phyloP scores from a whole-genome alignment of 2,797 vertebrate genomes.

The Ctenopoma multispine region DNA sequence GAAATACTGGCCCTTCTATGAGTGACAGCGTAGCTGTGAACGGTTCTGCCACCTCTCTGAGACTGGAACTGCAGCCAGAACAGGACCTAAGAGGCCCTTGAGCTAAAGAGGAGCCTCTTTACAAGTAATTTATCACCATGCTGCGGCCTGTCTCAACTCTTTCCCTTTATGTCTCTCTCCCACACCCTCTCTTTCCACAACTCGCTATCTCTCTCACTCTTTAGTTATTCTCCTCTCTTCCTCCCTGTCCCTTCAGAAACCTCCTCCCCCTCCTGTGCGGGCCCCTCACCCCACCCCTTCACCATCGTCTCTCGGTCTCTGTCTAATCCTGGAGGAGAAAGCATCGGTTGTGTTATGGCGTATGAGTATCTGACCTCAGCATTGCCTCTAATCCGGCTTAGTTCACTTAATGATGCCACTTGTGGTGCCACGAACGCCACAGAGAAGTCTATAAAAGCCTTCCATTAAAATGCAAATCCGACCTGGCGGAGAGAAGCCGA shows the following conservation, averaged over 20 bases:
- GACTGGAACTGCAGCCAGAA: constrained; percentile 43
- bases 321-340: constrained; percentile 93
- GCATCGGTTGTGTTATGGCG: constrained; percentile 88
- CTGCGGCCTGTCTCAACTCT: constrained; percentile 63
- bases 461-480: constrained; percentile 99
- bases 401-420: constrained; percentile 99
- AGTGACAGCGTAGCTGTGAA: constrained; percentile 13
- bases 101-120: constrained; percentile 77
- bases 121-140: constrained; percentile 78
- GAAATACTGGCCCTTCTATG: not conserved
- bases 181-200: constrained; percentile 53
- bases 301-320: constrained; percentile 80
- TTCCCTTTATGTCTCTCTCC: constrained; percentile 55
- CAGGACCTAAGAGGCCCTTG: constrained; percentile 61
- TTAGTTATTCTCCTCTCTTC: constrained; percentile 20
- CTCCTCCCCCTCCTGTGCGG: constrained; percentile 67
- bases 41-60: constrained; percentile 14
- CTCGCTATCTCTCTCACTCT: constrained; percentile 19
- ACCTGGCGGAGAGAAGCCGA: constrained; percentile 89
- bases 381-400: constrained; percentile 99
- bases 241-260: constrained; percentile 22
- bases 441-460: constrained; percentile 99
- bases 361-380: constrained; percentile 93
- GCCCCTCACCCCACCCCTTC: constrained; percentile 71
- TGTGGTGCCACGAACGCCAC: constrained; percentile 94